Evolutionary conservation across 2,113 vertebrate species (phyloP).

Genomic region (Psilopsiagon aurifrons): DNA sequence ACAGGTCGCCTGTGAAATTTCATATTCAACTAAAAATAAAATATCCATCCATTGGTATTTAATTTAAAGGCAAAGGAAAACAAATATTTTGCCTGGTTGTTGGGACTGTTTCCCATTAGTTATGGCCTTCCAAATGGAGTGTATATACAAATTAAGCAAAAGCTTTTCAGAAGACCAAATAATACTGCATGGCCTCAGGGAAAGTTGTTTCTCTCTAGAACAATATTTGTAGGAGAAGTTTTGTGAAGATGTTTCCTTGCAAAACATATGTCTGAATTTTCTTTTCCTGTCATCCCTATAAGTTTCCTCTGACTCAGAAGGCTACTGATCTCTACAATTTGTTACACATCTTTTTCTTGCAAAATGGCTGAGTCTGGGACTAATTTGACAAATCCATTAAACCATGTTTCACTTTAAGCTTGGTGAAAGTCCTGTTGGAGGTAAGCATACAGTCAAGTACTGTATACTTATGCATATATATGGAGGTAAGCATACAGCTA

Average conservation of each 20-base stretch:
- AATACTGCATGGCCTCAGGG: not conserved
- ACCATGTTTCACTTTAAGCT: not conserved
- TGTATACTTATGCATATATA: no score
- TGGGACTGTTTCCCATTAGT: not conserved
- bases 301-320: not conserved
- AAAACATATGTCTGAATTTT: not conserved
- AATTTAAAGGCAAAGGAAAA: slow-evolving; percentile 69
- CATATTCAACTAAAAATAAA: slow-evolving; percentile 74
- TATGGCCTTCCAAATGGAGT: not conserved
- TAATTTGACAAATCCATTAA: not conserved
- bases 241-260: not conserved
- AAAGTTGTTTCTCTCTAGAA: not conserved
- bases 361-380: not conserved
- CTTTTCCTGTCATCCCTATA: not conserved
- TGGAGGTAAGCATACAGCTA: not conserved
- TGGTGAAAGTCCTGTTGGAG: not conserved
- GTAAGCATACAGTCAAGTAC: not conserved
- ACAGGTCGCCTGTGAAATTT: slow-evolving; percentile 70
- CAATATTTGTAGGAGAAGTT: not conserved
- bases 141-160: not conserved
- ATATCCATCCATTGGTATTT: slow-evolving; percentile 77
- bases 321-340: not conserved
- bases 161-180: not conserved
- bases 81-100: slow-evolving; percentile 30
- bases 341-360: not conserved